These are phyloP conservation scores for Chelidonichthys spinosus DNA, from an alignment of 2,797 vertebrate genomes.

Conservation along the genomic window DNA sequence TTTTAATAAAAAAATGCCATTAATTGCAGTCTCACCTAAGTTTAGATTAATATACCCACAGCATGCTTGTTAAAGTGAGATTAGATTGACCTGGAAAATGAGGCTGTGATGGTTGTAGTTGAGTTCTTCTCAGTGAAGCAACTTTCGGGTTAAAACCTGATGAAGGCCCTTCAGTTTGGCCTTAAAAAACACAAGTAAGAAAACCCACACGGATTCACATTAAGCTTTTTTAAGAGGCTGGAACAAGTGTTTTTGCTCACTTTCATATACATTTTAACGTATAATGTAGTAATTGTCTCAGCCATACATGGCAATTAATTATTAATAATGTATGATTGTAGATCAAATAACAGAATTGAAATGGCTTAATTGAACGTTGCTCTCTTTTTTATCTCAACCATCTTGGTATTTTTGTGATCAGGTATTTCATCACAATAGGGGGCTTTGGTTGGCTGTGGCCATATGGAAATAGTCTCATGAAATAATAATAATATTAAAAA, in stretches of 20 bases:
- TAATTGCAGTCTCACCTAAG: conserved; percentile 10
- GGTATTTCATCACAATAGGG: not conserved
- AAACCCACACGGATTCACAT: not conserved
- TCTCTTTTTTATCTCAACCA: not conserved
- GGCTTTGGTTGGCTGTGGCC: too few species aligned
- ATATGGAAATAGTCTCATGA: not conserved
- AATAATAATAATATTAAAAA: not conserved
- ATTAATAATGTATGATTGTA: not conserved
- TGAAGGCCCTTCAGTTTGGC: conserved; percentile 1
- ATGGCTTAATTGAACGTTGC: not conserved
- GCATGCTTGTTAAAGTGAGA: conserved; percentile 11
- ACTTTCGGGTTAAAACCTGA: not conserved
- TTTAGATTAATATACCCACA: conserved; percentile 8
- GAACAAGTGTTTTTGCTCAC: not conserved
- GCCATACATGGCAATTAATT: not conserved
- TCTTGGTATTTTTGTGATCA: not conserved
- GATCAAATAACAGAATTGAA: not conserved
- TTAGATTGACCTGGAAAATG: conserved; percentile 13
- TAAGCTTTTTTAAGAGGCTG: not conserved
- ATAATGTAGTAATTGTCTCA: not conserved
- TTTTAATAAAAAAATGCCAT: not conserved
- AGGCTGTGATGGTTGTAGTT: not conserved
- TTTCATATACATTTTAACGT: not conserved
- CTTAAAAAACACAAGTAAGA: not conserved
- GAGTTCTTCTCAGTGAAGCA: not conserved